A percentile compares a stretch with the other conserved stretches of the same genome.
phyloP scores from a whole-genome alignment of 2,888 invertebrate genomes.

The Nomada hirtipes region DNA sequence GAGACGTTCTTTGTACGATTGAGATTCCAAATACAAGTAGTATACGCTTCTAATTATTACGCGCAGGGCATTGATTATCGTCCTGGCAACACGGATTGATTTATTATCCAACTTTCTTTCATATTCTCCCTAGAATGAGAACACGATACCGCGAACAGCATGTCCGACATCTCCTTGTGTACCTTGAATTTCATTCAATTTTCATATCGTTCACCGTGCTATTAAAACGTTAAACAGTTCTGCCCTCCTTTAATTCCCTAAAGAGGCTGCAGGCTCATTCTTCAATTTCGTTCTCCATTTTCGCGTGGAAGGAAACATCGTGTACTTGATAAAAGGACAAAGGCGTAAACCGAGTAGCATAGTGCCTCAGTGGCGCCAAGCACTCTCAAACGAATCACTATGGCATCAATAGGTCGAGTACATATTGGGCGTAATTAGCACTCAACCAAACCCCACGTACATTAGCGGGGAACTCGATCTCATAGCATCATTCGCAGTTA shows the following conservation, averaged over 20 bases:
- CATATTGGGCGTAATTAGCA: conserved; percentile 32
- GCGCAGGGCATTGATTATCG: conserved; percentile 24
- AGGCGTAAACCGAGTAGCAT: not conserved
- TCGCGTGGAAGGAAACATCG: not conserved
- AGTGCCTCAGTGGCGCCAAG: too few species aligned
- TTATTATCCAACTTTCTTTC: conserved; percentile 45
- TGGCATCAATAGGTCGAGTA: conserved; percentile 1
- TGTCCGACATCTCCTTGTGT: not conserved
- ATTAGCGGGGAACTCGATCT: conserved; percentile 33
- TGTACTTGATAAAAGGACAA: not conserved
- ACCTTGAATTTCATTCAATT: not conserved
- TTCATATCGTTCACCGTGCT: not conserved
- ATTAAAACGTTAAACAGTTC: not conserved
- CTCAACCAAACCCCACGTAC: conserved; percentile 13
- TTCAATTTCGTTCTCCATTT: not conserved
- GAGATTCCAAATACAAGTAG: conserved; percentile 3
- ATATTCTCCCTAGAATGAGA: not conserved
- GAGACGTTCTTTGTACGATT: not conserved
- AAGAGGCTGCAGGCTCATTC: too few species aligned
- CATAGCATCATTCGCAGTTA: not conserved
- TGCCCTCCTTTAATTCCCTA: not conserved
- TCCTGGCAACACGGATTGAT: conserved; percentile 27
- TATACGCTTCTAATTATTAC: not conserved
- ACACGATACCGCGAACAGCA: not conserved
- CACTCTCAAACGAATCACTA: not conserved